phyloP scores from a whole-genome alignment of 2,113 vertebrate genomes.

The Cyanoderma ruficeps region DNA sequence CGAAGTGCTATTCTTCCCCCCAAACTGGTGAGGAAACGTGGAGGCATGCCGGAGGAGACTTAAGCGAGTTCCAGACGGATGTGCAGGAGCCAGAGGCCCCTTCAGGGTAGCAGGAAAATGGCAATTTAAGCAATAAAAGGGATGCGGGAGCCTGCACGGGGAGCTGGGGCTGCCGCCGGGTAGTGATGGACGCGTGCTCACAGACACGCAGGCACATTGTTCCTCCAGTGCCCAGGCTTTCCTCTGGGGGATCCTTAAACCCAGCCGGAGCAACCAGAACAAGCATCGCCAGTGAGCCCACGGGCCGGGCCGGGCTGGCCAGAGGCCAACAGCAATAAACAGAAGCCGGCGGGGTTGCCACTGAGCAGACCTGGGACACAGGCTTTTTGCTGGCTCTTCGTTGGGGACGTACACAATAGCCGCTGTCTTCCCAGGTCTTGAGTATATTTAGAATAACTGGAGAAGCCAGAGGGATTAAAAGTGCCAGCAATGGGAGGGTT shows the following conservation, averaged over 20 bases:
- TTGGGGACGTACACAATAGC: background rate
- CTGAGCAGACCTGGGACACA: background rate
- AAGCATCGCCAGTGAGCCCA: background rate
- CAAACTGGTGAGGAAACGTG: background rate
- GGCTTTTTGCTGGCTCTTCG: background rate
- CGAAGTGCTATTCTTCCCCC: background rate
- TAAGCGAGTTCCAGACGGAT: background rate
- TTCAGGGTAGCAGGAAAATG: background rate
- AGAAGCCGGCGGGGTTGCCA: background rate
- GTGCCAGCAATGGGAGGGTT: background rate
- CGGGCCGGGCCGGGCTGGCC: background rate
- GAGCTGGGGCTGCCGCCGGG: background rate
- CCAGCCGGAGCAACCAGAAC: background rate
- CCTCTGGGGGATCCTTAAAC: background rate
- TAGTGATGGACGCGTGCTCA: fast-evolving
- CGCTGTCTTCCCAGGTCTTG: background rate
- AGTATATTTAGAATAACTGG: background rate
- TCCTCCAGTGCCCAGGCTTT: background rate
- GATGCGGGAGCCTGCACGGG: background rate
- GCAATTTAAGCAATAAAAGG: background rate
- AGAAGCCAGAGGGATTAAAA: background rate
- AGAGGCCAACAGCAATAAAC: background rate
- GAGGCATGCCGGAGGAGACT: background rate
- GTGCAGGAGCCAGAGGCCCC: background rate
- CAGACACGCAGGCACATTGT: background rate